Percentiles rank a stretch among this genome's conserved stretches.
These are phyloP conservation scores for Gymnoscopelus microlampas DNA, from an alignment of 2,797 vertebrate genomes.

Conservation along the genomic window DNA sequence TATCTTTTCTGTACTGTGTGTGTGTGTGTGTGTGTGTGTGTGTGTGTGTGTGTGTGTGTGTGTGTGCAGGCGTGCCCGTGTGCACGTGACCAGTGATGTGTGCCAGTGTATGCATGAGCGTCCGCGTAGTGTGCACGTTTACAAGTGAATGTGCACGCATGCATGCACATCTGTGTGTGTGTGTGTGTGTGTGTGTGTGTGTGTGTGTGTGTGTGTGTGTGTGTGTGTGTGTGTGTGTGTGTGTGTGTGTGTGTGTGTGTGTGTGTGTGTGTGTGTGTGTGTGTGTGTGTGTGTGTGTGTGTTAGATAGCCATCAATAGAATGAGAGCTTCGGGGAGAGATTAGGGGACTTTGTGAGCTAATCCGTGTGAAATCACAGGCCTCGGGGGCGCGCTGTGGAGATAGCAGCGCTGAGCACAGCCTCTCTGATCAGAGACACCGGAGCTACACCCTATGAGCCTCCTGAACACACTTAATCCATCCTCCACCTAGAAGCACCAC, in stretches of 20 bases:
- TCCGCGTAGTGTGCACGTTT: too few relatives aligned
- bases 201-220: constrained; percentile 32
- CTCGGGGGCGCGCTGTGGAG: constrained; percentile 55
- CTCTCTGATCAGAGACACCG: constrained; percentile 70
- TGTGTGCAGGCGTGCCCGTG: too few relatives aligned
- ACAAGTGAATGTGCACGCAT: too few relatives aligned
- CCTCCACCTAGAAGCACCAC: constrained; percentile 22
- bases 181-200: constrained; percentile 20
- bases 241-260: constrained; percentile 3
- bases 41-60: constrained; percentile 6
- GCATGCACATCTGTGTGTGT: neutral
- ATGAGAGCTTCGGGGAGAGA: constrained; percentile 65
- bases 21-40: neutral
- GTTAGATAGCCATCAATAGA: constrained; percentile 66
- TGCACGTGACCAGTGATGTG: too few relatives aligned
- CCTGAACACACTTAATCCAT: constrained; percentile 72
- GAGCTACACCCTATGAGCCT: constrained; percentile 63
- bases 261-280: constrained; percentile 3
- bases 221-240: too few relatives aligned
- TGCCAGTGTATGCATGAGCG: too few relatives aligned
- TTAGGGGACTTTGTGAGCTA: constrained; percentile 73
- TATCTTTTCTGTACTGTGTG: neutral
- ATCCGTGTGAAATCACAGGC: constrained; percentile 75
- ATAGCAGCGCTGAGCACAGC: constrained; percentile 37
- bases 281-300: constrained; percentile 33